These are phyloP conservation scores for Macrotrachela quadricornifera DNA, from an alignment of 1,140 invertebrate species.

Conservation along the genomic window DNA sequence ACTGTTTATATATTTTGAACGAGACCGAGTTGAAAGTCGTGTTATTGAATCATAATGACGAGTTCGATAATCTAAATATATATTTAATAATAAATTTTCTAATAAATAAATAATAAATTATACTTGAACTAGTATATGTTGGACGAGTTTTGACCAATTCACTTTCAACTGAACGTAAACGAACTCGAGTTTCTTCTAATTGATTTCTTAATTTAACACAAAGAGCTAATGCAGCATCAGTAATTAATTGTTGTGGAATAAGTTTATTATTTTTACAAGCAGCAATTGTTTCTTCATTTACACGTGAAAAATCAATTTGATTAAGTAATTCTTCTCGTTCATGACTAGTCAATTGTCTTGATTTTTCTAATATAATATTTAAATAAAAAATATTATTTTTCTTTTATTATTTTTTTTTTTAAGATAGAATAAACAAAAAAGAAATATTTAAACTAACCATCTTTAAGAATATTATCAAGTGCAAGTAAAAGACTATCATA, in stretches of 20 bases:
- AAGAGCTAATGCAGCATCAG: slow-evolving; percentile 18
- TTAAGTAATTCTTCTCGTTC: slow-evolving; percentile 16
- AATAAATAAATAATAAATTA: too few relatives aligned
- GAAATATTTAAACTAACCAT: slow-evolving; percentile 12
- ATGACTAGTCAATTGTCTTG: slow-evolving; percentile 14
- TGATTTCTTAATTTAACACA: slow-evolving; percentile 12
- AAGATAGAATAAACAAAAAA: too few relatives aligned
- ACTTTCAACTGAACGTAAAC: too few relatives aligned
- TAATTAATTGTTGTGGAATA: slow-evolving; percentile 16
- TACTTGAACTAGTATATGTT: too few relatives aligned
- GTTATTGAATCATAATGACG: too few relatives aligned
- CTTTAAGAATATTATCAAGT: slow-evolving; percentile 17
- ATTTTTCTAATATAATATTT: slow-evolving; percentile 12
- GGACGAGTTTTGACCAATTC: too few relatives aligned
- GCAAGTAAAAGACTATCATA: slow-evolving; percentile 20
- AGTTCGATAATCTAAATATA: too few relatives aligned
- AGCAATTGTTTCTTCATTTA: slow-evolving; percentile 17
- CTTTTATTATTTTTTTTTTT: too few relatives aligned
- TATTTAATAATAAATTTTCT: too few relatives aligned
- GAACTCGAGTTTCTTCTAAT: not conserved
- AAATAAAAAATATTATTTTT: not conserved
- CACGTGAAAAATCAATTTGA: slow-evolving; percentile 17
- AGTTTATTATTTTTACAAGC: slow-evolving; percentile 8
- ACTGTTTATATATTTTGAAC: too few relatives aligned
- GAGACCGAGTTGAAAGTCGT: too few relatives aligned